These are phyloP conservation scores for Stenoptilia bipunctidactyla DNA, from an alignment of 2,888 invertebrate genomes.

Conservation along the genomic window DNA sequence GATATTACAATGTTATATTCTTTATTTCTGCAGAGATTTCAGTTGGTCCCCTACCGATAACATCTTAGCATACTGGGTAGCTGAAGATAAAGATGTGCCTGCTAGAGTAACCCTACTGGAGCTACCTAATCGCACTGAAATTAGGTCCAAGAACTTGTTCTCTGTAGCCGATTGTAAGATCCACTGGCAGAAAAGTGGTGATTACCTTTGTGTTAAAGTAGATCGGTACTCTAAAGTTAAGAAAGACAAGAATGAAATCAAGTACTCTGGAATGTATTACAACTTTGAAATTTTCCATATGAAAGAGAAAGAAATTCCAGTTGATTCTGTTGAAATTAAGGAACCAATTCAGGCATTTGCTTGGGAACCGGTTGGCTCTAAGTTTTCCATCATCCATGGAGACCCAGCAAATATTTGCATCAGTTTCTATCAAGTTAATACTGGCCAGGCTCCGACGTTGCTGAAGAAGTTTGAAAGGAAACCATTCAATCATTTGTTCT, in stretches of 20 bases:
- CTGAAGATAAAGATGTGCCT: slow-evolving; percentile 96
- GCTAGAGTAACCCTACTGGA: slow-evolving; percentile 94
- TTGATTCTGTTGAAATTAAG: slow-evolving; percentile 97
- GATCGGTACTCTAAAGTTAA: slow-evolving; percentile 87
- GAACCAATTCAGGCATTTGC: slow-evolving; percentile 94
- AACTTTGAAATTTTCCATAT: slow-evolving; percentile 99
- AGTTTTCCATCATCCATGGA: slow-evolving; percentile 97
- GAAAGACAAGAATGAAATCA: slow-evolving; percentile 93
- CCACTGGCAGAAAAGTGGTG: slow-evolving; percentile 99
- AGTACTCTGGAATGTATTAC: slow-evolving; percentile 97
- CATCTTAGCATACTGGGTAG: slow-evolving; percentile 97
- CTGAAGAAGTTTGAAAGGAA: slow-evolving; percentile 91
- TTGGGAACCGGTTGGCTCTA: slow-evolving; percentile 97
- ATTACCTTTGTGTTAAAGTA: slow-evolving; percentile 96
- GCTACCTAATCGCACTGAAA: slow-evolving; percentile 90
- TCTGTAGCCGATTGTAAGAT: slow-evolving; percentile 98
- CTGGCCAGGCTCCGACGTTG: slow-evolving; percentile 88
- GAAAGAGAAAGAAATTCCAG: slow-evolving; percentile 97
- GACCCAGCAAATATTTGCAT: slow-evolving; percentile 86
- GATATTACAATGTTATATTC: too few relatives aligned
- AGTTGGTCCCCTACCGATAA: slow-evolving; percentile 99
- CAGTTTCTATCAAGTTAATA: slow-evolving; percentile 90
- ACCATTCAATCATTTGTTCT: slow-evolving; percentile 92
- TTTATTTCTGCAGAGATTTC: slow-evolving; percentile 78
- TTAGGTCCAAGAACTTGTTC: slow-evolving; percentile 95